Evolutionary conservation across 2,797 vertebrate genomes (phyloP).

Genomic region (Morus bassanus): DNA sequence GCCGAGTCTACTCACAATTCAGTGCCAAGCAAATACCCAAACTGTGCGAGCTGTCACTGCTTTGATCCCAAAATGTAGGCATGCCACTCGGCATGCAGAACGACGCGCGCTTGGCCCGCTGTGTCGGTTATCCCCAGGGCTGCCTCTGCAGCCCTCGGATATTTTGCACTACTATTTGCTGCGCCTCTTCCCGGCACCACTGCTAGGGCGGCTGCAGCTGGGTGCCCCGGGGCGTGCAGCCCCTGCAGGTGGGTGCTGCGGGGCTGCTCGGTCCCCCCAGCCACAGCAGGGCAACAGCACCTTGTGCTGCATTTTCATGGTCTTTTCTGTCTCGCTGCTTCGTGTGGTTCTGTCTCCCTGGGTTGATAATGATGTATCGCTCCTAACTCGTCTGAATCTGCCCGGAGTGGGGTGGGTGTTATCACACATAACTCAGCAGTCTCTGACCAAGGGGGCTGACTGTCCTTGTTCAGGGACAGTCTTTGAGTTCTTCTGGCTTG

Average conservation of each 20-base stretch:
- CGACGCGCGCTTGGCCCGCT: rapidly evolving
- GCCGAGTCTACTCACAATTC: neutral
- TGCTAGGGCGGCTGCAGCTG: neutral
- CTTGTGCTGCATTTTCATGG: rapidly evolving
- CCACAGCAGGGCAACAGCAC: rapidly evolving
- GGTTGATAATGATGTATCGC: rapidly evolving
- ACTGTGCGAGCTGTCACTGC: rapidly evolving
- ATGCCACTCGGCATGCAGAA: rapidly evolving
- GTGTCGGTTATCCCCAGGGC: neutral
- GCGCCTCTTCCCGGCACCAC: rapidly evolving
- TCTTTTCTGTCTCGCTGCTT: rapidly evolving
- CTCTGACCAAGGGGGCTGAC: neutral
- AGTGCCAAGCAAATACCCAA: neutral
- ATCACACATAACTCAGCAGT: neutral
- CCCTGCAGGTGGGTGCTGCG: neutral
- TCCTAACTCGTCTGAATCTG: rapidly evolving
- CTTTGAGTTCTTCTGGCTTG: neutral
- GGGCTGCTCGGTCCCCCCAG: neutral
- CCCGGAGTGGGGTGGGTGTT: neutral
- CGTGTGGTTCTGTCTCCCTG: neutral
- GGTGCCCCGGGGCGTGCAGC: neutral
- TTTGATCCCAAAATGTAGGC: neutral
- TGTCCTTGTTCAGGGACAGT: neutral
- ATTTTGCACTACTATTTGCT: rapidly evolving
- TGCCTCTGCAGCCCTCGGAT: rapidly evolving